Percentiles rank a stretch among this genome's conserved stretches.
Evolutionary conservation across 1,140 invertebrate species (phyloP).

Genomic region (Rhyacophila brunnea): DNA sequence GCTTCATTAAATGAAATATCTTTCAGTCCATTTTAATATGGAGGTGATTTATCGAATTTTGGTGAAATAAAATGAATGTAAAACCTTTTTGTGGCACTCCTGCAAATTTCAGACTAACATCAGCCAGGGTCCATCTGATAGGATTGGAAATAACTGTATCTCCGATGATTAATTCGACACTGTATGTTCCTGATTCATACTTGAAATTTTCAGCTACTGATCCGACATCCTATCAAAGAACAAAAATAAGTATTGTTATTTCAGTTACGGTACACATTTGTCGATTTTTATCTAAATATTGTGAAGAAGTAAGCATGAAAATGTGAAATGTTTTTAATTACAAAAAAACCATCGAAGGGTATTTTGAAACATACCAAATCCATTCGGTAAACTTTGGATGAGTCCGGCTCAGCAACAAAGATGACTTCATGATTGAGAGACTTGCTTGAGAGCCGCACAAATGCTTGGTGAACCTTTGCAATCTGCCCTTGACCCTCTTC

Average conservation of each 20-base stretch:
- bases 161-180: constrained; percentile 83
- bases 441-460: constrained; percentile 74
- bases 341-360: too few relatives aligned
- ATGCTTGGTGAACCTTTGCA: constrained; percentile 87
- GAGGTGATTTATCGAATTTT: too few relatives aligned
- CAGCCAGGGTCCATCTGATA: constrained; percentile 80
- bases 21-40: too few relatives aligned
- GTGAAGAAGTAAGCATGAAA: background rate
- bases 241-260: too few relatives aligned
- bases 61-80: too few relatives aligned
- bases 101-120: constrained; percentile 74
- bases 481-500: constrained; percentile 68
- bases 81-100: constrained; percentile 41
- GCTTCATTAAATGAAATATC: constrained; percentile 1
- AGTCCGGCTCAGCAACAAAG: constrained; percentile 90
- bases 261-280: too few relatives aligned
- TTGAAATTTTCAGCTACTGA: constrained; percentile 79
- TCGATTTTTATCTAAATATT: constrained; percentile 1
- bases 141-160: constrained; percentile 89
- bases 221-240: constrained; percentile 84
- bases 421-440: constrained; percentile 79
- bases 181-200: constrained; percentile 75
- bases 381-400: constrained; percentile 81
- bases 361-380: constrained; percentile 69
- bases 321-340: background rate